These are phyloP conservation scores for Lepas anatifera DNA, from an alignment of 2,888 invertebrate species.

Conservation along the genomic window DNA sequence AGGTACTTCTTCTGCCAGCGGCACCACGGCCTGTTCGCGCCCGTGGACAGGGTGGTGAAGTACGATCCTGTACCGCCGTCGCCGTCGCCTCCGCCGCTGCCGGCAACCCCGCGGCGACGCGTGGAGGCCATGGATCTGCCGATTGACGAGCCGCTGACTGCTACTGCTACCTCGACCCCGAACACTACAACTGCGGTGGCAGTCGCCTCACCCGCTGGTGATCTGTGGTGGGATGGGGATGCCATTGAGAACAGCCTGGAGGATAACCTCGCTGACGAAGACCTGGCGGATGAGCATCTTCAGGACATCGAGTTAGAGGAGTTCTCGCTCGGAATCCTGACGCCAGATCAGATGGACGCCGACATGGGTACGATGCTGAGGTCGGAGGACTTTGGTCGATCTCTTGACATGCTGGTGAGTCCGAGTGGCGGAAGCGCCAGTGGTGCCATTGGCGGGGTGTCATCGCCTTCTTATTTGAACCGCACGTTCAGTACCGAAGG, in stretches of 20 bases:
- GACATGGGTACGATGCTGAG: background rate
- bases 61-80: background rate
- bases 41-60: slow-evolving; percentile 39
- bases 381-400: background rate
- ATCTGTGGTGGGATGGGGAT: background rate
- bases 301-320: slow-evolving; percentile 56
- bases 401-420: background rate
- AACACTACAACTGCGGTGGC: too few relatives aligned
- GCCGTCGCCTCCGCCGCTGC: background rate
- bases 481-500: background rate
- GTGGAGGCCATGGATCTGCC: background rate
- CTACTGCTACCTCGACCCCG: background rate
- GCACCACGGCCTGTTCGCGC: slow-evolving; percentile 49
- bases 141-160: background rate
- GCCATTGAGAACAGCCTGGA: background rate
- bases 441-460: too few relatives aligned
- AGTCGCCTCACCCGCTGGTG: background rate
- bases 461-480: background rate
- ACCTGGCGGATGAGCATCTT: slow-evolving; percentile 14
- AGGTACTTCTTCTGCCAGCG: slow-evolving; percentile 48
- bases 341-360: slow-evolving; percentile 70
- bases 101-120: background rate
- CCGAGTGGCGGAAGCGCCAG: too few relatives aligned
- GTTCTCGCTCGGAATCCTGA: slow-evolving; percentile 63
- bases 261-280: background rate